Percentiles rank a stretch among this genome's conserved stretches.
Evolutionary conservation across 2,888 invertebrate species (phyloP).

Genomic region (Monochamus alternatus): DNA sequence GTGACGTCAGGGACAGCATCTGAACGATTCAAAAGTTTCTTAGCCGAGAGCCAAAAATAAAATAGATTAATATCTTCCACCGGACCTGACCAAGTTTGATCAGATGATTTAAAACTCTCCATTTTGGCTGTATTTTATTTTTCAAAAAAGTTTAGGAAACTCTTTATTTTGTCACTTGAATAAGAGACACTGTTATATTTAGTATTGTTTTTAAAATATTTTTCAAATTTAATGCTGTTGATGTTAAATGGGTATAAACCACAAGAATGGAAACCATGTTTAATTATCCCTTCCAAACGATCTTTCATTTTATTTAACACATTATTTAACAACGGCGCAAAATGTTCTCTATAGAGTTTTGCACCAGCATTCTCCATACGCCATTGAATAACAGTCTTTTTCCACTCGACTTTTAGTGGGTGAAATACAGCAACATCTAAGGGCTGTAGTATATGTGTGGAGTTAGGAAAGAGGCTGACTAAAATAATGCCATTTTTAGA

Average conservation of each 20-base stretch:
- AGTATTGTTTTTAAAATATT: background rate
- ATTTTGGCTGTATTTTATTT: background rate
- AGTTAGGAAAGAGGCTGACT: constrained; percentile 32
- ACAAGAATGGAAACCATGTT: background rate
- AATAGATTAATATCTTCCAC: background rate
- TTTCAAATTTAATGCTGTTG: background rate
- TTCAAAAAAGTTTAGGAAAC: background rate
- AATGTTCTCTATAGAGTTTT: constrained; percentile 33
- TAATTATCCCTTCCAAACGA: background rate
- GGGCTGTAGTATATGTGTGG: constrained; percentile 33
- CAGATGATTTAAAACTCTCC: background rate
- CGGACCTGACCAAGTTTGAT: background rate
- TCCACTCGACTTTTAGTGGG: constrained; percentile 24
- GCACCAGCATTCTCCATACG: constrained; percentile 26
- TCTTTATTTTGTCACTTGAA: background rate
- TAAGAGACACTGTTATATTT: background rate
- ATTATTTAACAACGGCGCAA: constrained; percentile 25
- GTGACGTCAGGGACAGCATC: background rate
- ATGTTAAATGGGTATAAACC: background rate
- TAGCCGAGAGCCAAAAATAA: background rate
- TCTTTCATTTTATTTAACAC: background rate
- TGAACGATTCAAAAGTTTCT: background rate
- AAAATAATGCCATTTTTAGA: constrained; percentile 24
- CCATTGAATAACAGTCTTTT: constrained; percentile 29
- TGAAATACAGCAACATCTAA: constrained; percentile 35